Evolutionary conservation across 64 coral and sea anemone genomes (phyloP).

Genomic region (Exaiptasia diaphana): DNA sequence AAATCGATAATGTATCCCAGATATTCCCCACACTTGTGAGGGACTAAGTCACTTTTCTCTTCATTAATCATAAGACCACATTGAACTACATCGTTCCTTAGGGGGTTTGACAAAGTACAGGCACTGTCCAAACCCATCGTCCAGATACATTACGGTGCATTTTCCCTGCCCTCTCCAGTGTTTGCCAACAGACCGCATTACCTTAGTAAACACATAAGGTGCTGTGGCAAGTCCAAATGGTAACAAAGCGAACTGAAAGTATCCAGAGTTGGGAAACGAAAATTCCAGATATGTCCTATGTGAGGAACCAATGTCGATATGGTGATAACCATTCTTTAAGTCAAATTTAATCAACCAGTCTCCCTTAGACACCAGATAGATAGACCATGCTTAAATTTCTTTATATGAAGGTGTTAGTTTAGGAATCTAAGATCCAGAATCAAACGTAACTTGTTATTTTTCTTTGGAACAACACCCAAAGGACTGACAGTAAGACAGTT

Average conservation of each 20-base stretch:
- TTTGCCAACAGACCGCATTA: background rate
- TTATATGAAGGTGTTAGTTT: no score
- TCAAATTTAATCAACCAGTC: conserved; percentile 60
- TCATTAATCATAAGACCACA: conserved; percentile 23
- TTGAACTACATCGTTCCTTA: no score
- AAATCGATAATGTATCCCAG: conserved; percentile 35
- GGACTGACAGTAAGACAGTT: no score
- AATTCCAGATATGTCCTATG: background rate
- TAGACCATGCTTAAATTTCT: no score
- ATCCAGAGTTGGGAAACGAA: background rate
- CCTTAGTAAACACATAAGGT: conserved; percentile 9
- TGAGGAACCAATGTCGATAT: conserved; percentile 14
- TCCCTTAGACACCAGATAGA: no score
- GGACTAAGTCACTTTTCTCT: conserved; percentile 26
- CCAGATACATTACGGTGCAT: background rate
- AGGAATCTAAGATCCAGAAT: no score
- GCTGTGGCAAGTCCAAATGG: background rate
- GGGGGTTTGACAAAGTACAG: no score
- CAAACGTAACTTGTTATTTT: no score
- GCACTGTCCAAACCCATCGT: no score
- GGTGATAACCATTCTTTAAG: conserved; percentile 50
- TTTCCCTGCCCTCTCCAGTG: background rate
- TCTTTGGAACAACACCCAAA: no score
- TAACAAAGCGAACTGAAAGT: background rate
- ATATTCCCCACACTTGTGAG: background rate